These are phyloP conservation scores for Dromas ardeola DNA, from an alignment of 2,113 vertebrate species.

Conservation along the genomic window DNA sequence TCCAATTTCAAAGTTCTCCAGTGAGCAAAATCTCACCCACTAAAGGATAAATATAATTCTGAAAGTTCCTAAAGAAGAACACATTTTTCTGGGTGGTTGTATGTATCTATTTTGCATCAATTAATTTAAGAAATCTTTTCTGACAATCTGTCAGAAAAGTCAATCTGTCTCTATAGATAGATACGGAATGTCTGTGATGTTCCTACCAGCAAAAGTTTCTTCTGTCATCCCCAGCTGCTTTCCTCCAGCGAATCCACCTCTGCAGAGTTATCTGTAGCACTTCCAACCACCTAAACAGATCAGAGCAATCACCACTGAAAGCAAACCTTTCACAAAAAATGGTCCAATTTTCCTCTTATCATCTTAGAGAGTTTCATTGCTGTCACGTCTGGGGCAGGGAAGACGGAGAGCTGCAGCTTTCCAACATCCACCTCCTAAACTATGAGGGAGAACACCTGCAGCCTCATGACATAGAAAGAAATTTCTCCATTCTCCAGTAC, in stretches of 20 bases:
- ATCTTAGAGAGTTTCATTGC: neutral
- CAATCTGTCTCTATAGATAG: conserved; percentile 6
- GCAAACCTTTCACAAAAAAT: neutral
- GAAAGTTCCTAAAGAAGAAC: neutral
- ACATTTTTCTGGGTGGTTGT: neutral
- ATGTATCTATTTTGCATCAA: conserved; percentile 10
- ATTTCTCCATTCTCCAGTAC: neutral
- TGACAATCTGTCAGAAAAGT: conserved; percentile 47
- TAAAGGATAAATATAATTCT: conserved; percentile 9
- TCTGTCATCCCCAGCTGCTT: conserved; percentile 1
- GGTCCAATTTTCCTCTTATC: neutral
- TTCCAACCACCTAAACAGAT: neutral
- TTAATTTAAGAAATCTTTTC: conserved; percentile 44
- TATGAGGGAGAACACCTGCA: neutral
- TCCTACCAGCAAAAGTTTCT: conserved; percentile 37
- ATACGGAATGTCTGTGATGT: neutral
- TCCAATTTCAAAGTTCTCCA: neutral
- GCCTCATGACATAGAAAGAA: neutral
- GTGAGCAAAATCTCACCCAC: neutral
- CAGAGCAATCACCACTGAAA: neutral
- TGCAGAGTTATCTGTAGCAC: neutral
- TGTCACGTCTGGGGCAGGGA: neutral
- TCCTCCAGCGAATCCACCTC: neutral
- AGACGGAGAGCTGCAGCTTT: neutral
- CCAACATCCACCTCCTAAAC: neutral